phyloP scores from a whole-genome alignment of 2,797 vertebrate genomes.

The Silurus lanzhouensis region DNA sequence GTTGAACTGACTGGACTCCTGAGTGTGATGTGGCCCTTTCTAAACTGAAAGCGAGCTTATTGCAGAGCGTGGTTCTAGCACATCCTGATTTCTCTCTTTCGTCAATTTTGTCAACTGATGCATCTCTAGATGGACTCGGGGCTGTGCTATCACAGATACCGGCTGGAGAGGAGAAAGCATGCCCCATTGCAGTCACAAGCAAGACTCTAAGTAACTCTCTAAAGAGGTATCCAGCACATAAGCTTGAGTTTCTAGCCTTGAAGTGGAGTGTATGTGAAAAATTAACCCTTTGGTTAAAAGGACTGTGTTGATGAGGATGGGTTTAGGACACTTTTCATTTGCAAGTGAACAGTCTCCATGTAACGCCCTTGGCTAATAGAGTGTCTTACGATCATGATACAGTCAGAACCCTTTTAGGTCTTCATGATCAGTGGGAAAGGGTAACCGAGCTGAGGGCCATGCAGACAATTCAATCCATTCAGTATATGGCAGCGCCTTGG shows the following conservation, averaged over 20 bases:
- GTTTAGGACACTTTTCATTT: too few relatives aligned
- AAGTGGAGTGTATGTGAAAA: background rate
- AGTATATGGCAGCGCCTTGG: too few relatives aligned
- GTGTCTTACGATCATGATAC: too few relatives aligned
- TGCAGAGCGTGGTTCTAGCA: too few relatives aligned
- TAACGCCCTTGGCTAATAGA: too few relatives aligned
- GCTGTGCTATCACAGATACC: background rate
- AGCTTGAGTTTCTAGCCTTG: too few relatives aligned
- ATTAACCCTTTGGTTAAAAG: background rate
- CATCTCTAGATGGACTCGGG: background rate
- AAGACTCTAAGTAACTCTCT: conserved; percentile 1
- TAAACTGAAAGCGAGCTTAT: too few relatives aligned
- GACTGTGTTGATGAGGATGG: too few relatives aligned
- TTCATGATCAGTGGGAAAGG: background rate
- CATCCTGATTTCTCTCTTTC: too few relatives aligned
- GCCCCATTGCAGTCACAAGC: background rate
- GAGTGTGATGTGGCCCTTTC: too few relatives aligned
- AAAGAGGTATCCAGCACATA: background rate
- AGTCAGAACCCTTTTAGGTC: background rate
- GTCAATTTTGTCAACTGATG: background rate
- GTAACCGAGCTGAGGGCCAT: background rate
- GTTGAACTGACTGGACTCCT: conserved; percentile 30
- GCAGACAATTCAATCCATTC: background rate
- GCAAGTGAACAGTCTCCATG: too few relatives aligned
- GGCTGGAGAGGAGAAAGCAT: background rate